Conservation (phyloP, 2,113 vertebrate species). For the Lycaon pictus region DNA sequence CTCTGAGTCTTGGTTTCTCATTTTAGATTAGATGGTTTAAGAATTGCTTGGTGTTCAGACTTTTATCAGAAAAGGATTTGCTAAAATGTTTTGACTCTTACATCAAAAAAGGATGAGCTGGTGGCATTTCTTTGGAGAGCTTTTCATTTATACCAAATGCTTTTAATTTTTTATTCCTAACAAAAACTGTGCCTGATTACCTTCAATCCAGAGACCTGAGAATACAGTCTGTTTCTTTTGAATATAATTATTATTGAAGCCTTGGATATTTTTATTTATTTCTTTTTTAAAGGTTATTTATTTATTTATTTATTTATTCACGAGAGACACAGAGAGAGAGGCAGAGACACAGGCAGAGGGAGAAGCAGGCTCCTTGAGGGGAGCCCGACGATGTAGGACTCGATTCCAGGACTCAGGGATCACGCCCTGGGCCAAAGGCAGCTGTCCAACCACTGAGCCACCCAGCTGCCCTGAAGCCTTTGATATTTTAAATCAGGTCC, state of each 20-base stretch:
- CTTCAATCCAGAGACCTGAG: not conserved
- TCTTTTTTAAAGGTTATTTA: too few species aligned
- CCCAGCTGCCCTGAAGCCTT: not conserved
- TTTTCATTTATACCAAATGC: not conserved
- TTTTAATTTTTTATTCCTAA: conserved; percentile 22
- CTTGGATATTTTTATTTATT: not conserved
- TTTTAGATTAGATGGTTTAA: not conserved
- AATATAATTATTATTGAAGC: not conserved
- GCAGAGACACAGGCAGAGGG: too few species aligned
- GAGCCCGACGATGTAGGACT: too few species aligned
- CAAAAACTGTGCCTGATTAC: not conserved
- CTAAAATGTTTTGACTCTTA: not conserved
- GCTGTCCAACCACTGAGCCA: too few species aligned
- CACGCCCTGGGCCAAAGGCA: too few species aligned
- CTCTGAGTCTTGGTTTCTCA: not conserved
- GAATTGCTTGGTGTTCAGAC: not conserved
- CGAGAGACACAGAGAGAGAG: too few species aligned
- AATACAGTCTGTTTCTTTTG: not conserved
- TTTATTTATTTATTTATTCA: too few species aligned
- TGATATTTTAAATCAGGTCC: not conserved
- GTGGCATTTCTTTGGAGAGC: not conserved
- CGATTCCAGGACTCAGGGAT: too few species aligned
- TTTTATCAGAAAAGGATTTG: not conserved
- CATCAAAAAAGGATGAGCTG: not conserved
- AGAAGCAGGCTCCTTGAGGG: too few species aligned